Evolutionary conservation across 1,140 invertebrate genomes (phyloP), one percentile per base, ranked within the genome.

Genomic region (Zaprionus vittiger): DNA sequence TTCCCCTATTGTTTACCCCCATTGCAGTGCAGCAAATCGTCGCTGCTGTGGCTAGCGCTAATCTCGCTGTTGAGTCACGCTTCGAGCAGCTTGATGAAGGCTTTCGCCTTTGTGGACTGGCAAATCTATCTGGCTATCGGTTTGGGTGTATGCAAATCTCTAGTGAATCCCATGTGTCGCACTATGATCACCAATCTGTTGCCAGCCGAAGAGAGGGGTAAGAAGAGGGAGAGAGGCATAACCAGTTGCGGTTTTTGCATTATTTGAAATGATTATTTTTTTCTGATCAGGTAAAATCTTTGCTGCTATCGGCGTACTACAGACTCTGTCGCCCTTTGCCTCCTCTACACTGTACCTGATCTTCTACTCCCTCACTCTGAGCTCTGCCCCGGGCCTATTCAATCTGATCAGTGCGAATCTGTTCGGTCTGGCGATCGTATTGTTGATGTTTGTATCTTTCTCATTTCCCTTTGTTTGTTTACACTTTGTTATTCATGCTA

Each of bases 141-240:
- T 15, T 55, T 96, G 65, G 94, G 94, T 31, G 75, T 94, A 15
- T 94, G 96, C 65, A 92, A 93, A 72, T 94, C 93, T 0, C 87
- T 95, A 24, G 93, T 94, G 24, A 93, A 94, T 71, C 95, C 96
- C 22, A 93, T 95, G 76, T 94, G 95, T 44, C 93, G 96, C 65
- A 94, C 96, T 1, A 91, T 95, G 60, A 85, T 96, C n/a, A 95
- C 95, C 1, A 96, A 96, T 85, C 93, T 95, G 11, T 91, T 96
- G 28, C 94, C 95, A 7, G 26, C 91, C 5, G 93, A 95, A 57
- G 96, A 96, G 81, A 56, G 81, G 24, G 85, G 85, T 90, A 47
- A 28, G 59, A 38, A 4, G 28, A 26, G 24, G 24, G 24, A 14
- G 20, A 11, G 44, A 20, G 17, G 26, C 26, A 5, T 7, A 28